Percentiles rank a stretch among this genome's conserved stretches.
phyloP scores from a whole-genome alignment of 2,888 invertebrate genomes.

The Stramonita haemastoma region DNA sequence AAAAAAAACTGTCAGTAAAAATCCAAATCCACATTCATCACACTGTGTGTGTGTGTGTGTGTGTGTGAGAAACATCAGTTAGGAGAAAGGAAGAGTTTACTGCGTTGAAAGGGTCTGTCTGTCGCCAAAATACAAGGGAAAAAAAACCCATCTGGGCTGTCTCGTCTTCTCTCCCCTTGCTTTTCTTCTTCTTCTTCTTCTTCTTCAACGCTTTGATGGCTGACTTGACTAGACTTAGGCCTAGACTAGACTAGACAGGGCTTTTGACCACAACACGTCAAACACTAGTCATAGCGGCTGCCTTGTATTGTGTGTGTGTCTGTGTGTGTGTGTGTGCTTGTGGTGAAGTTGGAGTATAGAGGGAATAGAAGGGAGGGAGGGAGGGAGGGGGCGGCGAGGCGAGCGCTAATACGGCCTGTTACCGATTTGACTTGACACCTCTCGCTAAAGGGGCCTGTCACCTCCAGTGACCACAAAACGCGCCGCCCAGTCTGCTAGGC shows the following conservation, averaged over 20 bases:
- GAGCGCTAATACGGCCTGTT: not conserved
- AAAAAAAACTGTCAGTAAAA: too few relatives aligned
- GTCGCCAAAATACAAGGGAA: too few relatives aligned
- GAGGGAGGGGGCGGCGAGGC: not conserved
- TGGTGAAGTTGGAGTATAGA: not conserved
- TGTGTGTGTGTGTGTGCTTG: not conserved
- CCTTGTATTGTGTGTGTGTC: not conserved
- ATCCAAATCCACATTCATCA: too few relatives aligned
- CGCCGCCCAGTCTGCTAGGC: slow-evolving; percentile 5
- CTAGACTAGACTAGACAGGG: not conserved
- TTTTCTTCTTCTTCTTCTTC: not conserved
- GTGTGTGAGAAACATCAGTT: too few relatives aligned
- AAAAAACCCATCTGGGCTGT: not conserved
- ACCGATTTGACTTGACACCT: slow-evolving; percentile 31
- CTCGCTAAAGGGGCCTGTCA: not conserved
- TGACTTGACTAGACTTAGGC: not conserved
- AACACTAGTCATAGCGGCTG: not conserved
- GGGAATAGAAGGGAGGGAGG: not conserved
- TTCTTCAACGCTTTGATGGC: not conserved
- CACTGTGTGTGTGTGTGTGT: too few relatives aligned
- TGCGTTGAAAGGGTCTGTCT: too few relatives aligned
- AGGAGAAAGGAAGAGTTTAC: too few relatives aligned
- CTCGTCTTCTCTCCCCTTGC: not conserved
- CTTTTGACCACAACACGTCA: not conserved
- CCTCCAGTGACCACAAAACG: slow-evolving; percentile 25